These are phyloP conservation scores for Hermodice carunculata DNA, from an alignment of 2,888 invertebrate genomes.

Conservation along the genomic window DNA sequence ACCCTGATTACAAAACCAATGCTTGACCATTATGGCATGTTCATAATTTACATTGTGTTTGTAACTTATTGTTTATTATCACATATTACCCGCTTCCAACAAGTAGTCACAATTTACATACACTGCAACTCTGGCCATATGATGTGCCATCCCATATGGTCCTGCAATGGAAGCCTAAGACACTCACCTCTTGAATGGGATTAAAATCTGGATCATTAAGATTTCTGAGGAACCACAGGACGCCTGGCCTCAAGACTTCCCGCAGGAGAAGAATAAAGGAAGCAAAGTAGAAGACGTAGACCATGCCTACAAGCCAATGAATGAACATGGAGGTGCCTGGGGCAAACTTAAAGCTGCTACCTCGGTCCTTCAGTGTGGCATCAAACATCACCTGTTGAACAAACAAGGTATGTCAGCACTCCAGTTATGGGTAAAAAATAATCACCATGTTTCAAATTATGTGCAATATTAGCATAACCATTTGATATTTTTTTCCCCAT, in stretches of 20 bases:
- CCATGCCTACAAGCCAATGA: conserved; percentile 99
- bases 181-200: conserved; percentile 86
- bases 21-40: neutral
- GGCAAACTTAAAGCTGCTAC: conserved; percentile 87
- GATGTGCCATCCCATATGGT: too few relatives aligned
- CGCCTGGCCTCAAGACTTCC: conserved; percentile 96
- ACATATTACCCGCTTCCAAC: neutral
- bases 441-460: too few relatives aligned
- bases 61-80: too few relatives aligned
- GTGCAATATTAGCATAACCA: too few relatives aligned
- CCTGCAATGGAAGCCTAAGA: too few relatives aligned
- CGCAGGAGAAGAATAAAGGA: conserved; percentile 88
- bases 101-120: neutral
- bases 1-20: too few relatives aligned
- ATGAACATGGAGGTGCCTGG: conserved; percentile 98
- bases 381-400: conserved; percentile 70
- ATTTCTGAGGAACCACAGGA: conserved; percentile 97
- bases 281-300: conserved; percentile 98
- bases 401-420: too few relatives aligned
- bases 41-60: too few relatives aligned
- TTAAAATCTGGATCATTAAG: conserved; percentile 99
- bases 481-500: too few relatives aligned
- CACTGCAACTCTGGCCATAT: too few relatives aligned
- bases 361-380: conserved; percentile 74
- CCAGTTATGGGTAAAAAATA: too few relatives aligned